A percentile compares a stretch with the other conserved stretches of the same genome.
phyloP scores from a whole-genome alignment of 2,888 invertebrate genomes.

The Leptopilina myrica region DNA sequence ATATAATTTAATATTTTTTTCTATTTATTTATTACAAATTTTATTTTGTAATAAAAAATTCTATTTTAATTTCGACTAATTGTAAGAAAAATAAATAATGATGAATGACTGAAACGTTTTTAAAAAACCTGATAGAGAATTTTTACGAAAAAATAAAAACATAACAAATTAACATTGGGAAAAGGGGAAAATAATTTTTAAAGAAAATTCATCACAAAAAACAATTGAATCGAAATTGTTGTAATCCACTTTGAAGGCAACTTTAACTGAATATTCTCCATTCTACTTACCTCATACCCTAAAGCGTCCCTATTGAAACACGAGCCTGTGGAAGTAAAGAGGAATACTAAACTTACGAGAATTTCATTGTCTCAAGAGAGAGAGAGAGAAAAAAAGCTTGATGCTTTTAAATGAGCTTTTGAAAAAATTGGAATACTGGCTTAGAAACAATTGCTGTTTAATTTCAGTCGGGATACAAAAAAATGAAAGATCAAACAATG shows the following conservation, averaged over 20 bases:
- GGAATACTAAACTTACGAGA: constrained; percentile 25
- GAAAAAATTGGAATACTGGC: not conserved
- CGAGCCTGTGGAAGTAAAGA: not conserved
- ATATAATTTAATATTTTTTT: no score
- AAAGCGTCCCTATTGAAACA: not conserved
- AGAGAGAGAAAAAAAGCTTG: not conserved
- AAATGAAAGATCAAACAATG: no score
- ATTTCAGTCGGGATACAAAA: not conserved
- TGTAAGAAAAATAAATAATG: no score
- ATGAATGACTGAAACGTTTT: no score
- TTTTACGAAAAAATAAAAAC: not conserved
- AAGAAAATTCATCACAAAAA: not conserved
- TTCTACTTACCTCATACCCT: not conserved
- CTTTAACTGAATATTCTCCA: constrained; percentile 31
- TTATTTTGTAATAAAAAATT: no score
- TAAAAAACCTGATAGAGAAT: no score
- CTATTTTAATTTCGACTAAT: no score
- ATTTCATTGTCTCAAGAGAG: constrained; percentile 1
- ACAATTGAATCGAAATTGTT: constrained; percentile 23
- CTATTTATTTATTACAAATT: no score
- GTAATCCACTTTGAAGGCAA: constrained; percentile 27
- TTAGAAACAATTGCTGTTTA: not conserved
- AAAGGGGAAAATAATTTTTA: not conserved
- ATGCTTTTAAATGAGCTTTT: constrained; percentile 7
- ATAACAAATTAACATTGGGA: not conserved